A percentile compares a stretch with the other conserved stretches of the same genome.
phyloP scores from a whole-genome alignment of 2,888 invertebrate species.

The Rhagium mordax region DNA sequence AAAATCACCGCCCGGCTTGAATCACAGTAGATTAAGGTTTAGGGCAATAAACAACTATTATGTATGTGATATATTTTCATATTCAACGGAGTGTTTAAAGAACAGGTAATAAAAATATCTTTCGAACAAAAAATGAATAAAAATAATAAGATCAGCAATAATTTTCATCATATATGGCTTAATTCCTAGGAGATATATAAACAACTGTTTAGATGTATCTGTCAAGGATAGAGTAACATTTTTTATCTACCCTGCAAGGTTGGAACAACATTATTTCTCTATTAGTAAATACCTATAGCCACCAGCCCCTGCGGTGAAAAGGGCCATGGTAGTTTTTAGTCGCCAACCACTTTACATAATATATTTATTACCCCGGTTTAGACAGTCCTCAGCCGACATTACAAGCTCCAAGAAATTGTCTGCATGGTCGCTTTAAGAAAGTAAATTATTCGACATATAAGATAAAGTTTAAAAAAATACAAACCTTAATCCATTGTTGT shows the following conservation, averaged over 20 bases:
- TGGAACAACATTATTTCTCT: conserved; percentile 50
- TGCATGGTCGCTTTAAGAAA: conserved; percentile 13
- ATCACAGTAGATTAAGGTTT: neutral
- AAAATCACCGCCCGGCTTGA: neutral
- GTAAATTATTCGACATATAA: conserved; percentile 22
- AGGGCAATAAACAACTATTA: conserved; percentile 21
- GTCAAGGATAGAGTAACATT: conserved; percentile 30
- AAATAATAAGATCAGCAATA: conserved; percentile 25
- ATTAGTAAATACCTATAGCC: conserved; percentile 47
- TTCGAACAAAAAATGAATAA: conserved; percentile 13
- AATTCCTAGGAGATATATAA: conserved; percentile 1
- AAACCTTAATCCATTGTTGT: conserved; percentile 4
- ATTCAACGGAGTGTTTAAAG: conserved; percentile 17
- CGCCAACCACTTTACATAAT: conserved; percentile 41
- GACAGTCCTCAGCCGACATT: conserved; percentile 29
- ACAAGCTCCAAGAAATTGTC: conserved; percentile 27
- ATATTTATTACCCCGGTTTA: conserved; percentile 39
- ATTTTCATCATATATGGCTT: conserved; percentile 17
- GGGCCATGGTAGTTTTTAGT: conserved; percentile 33
- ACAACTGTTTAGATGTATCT: conserved; percentile 26
- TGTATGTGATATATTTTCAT: conserved; percentile 12
- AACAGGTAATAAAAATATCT: conserved; percentile 24
- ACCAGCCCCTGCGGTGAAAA: conserved; percentile 46
- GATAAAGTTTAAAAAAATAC: conserved; percentile 13
- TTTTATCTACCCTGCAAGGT: conserved; percentile 21